These are phyloP conservation scores for Scaptomyza parva DNA, from an alignment of 2,888 invertebrate genomes.

Conservation along the genomic window DNA sequence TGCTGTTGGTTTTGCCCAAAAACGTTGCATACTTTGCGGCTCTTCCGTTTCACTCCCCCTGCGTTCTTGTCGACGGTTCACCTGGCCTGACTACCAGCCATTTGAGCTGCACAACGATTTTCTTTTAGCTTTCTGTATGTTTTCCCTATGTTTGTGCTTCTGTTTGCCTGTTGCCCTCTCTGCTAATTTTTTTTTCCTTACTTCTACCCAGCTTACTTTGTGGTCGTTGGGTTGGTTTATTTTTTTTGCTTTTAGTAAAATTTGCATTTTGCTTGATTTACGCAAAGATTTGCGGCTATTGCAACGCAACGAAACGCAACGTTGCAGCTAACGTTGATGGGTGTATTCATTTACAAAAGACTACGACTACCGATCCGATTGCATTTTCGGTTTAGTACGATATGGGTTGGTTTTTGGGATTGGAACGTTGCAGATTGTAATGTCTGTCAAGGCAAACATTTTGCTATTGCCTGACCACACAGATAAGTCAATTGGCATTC, in stretches of 20 bases:
- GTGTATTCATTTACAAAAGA: conserved; percentile 75
- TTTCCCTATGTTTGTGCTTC: conserved; percentile 10
- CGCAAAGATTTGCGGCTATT: conserved; percentile 77
- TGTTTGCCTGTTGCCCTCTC: conserved; percentile 18
- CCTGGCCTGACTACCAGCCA: conserved; percentile 64
- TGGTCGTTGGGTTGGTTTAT: conserved; percentile 16
- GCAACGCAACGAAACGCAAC: conserved; percentile 76
- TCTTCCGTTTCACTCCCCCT: conserved; percentile 25
- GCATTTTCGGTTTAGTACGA: conserved; percentile 35
- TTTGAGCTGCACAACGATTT: conserved; percentile 57
- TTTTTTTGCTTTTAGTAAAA: conserved; percentile 63
- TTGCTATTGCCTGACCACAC: conserved; percentile 71
- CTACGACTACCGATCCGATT: conserved; percentile 54
- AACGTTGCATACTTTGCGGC: conserved; percentile 54
- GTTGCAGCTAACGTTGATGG: conserved; percentile 74
- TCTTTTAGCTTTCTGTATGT: conserved; percentile 30
- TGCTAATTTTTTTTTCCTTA: neutral
- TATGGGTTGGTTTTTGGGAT: conserved; percentile 13
- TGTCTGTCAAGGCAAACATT: conserved; percentile 72
- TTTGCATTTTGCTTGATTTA: conserved; percentile 79
- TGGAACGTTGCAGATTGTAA: conserved; percentile 44
- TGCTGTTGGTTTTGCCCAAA: conserved; percentile 38
- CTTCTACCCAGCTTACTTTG: conserved; percentile 23
- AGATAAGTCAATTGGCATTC: conserved; percentile 73
- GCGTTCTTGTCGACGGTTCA: conserved; percentile 45